These are phyloP conservation scores for Echeneis naucrates DNA, from an alignment of 2,797 vertebrate species.

Conservation along the genomic window DNA sequence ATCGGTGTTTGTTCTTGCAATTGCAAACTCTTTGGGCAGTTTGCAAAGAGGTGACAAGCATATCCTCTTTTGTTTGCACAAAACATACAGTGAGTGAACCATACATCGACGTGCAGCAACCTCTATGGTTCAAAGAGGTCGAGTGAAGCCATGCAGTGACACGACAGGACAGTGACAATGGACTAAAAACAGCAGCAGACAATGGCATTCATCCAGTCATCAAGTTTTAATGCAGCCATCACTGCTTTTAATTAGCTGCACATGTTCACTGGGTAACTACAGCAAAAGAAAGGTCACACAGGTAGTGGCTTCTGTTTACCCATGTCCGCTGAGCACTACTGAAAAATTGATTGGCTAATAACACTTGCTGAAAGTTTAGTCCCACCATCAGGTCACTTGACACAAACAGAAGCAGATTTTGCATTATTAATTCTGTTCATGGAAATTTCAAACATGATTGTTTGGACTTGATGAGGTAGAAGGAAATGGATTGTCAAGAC, in stretches of 20 bases:
- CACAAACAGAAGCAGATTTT: conserved; percentile 63
- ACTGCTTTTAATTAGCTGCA: conserved; percentile 64
- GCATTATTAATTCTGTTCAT: conserved; percentile 70
- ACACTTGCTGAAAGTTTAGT: conserved; percentile 46
- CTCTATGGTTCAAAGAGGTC: conserved; percentile 29
- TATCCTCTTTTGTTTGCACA: conserved; percentile 18
- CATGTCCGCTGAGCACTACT: conserved; percentile 38
- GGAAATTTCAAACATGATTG: conserved; percentile 9
- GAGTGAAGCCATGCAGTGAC: conserved; percentile 25
- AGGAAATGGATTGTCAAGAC: neutral
- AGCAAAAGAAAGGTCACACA: conserved; percentile 34
- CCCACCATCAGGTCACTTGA: conserved; percentile 48
- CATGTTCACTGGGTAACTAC: conserved; percentile 46
- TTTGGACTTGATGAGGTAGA: neutral
- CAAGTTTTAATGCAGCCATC: conserved; percentile 62
- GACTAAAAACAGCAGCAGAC: conserved; percentile 55
- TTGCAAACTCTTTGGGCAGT: conserved; percentile 12
- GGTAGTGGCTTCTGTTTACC: conserved; percentile 17
- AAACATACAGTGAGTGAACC: conserved; percentile 6
- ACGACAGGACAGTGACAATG: conserved; percentile 35
- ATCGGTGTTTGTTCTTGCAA: conserved; percentile 34
- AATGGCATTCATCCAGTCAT: conserved; percentile 53
- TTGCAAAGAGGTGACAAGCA: conserved; percentile 15
- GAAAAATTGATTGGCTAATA: conserved; percentile 69
- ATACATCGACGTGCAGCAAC: conserved; percentile 22